Percentiles rank a stretch among this genome's conserved stretches.
Conservation (phyloP, 2,888 invertebrate genomes). For the Phaonia tiefii region DNA sequence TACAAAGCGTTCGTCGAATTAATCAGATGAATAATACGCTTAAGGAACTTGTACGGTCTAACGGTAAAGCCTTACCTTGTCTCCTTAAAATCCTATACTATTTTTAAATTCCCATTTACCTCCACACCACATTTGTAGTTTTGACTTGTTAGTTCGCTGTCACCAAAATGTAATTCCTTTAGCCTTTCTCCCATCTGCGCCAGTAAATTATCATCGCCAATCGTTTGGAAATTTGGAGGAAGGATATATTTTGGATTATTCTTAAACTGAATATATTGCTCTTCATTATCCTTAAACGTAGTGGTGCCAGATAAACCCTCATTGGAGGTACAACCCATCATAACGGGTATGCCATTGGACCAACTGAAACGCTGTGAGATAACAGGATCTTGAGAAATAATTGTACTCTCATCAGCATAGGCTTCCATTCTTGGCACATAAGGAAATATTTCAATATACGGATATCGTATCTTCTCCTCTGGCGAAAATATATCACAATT, state of each 20-base stretch:
- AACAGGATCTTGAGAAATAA: conserved; percentile 73
- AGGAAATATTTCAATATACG: neutral
- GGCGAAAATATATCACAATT: conserved; percentile 63
- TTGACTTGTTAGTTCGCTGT: conserved; percentile 73
- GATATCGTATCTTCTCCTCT: conserved; percentile 61
- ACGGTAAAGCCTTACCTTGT: no score
- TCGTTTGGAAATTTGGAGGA: conserved; percentile 48
- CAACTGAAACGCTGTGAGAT: conserved; percentile 73
- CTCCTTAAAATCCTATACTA: no score
- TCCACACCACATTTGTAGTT: conserved; percentile 72
- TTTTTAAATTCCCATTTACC: no score
- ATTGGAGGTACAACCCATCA: conserved; percentile 74
- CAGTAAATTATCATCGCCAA: conserved; percentile 40
- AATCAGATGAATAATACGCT: no score
- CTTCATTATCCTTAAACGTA: neutral
- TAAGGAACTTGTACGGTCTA: no score
- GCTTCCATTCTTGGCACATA: conserved; percentile 66
- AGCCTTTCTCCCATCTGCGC: conserved; percentile 69
- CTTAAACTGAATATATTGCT: conserved; percentile 27
- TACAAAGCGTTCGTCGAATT: no score
- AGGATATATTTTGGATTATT: conserved; percentile 63
- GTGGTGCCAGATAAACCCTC: conserved; percentile 69
- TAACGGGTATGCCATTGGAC: conserved; percentile 76
- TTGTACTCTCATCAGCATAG: conserved; percentile 65
- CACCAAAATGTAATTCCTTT: conserved; percentile 69